A percentile compares a stretch with the other conserved stretches of the same genome.
Conservation (phyloP, 30 jellyfish, hydroid and myxozoan genomes). For the Hydractinia symbiolongicarpus region DNA sequence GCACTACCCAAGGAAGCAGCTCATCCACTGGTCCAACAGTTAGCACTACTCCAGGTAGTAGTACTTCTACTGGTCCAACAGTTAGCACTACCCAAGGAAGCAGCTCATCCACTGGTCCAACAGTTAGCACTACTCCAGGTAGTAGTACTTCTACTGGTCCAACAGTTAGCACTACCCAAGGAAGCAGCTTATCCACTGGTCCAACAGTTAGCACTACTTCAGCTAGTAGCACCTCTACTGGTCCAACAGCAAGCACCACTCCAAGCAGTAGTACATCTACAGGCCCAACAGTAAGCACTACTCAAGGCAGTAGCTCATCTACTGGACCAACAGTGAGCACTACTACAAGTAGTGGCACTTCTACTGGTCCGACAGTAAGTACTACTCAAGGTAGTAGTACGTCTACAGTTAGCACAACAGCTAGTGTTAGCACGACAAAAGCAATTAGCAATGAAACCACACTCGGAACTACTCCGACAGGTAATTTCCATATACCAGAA, state of each 20-base stretch:
- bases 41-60: slow-evolving; percentile 5
- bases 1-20: not conserved
- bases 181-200: not conserved
- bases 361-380: slow-evolving; percentile 30
- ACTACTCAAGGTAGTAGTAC: slow-evolving; percentile 18
- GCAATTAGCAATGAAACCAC: slow-evolving; percentile 40
- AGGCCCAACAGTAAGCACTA: not conserved
- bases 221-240: not conserved
- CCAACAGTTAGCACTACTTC: slow-evolving; percentile 5
- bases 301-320: not conserved
- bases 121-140: not conserved
- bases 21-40: not conserved
- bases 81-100: not conserved
- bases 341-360: not conserved
- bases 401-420: slow-evolving; percentile 19
- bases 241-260: not conserved
- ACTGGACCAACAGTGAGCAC: slow-evolving; percentile 4
- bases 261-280: not conserved
- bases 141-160: not conserved
- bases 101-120: not conserved
- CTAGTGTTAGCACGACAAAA: slow-evolving; percentile 23
- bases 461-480: slow-evolving; percentile 26
- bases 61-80: not conserved
- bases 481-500: not conserved
- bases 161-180: slow-evolving; percentile 5